Evolutionary conservation across 2,113 vertebrate genomes (phyloP), one percentile per base, ranked within the genome.

Genomic region (Gallinago paraguaiae): DNA sequence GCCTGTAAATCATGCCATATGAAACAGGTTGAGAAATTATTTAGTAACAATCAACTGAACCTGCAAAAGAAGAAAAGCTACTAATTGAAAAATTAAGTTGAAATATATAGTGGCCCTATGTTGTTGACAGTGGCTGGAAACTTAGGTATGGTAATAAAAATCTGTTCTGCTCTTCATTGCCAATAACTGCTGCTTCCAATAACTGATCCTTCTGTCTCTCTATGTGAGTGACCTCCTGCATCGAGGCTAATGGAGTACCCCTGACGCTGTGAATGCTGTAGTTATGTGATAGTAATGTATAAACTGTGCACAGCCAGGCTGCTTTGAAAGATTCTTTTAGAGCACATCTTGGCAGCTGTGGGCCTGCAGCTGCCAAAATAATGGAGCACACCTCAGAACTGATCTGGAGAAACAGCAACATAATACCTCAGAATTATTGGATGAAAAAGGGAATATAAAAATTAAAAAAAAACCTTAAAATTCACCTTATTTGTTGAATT

Each of bases 281-380:
- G 10, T 37, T 45, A 28, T 11, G 8, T 57, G 60, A 50, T 69
- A 71, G 45, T 8, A 19, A 9, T 17, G 4, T 31, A 56, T 19
- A 28, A 76, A 56, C 8, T 56, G 10, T 50, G 17, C 7, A 15
- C 0, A 0, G 9, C 6, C 23, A 33, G 6, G 7, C 7, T 61
- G 17, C 20, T 41, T 77, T 72, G 33, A 7, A 69, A 77, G 10
- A 56, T 53, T 64, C 5, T 71, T 46, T 39, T 37, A 79, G 6
- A 82, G 16, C 7, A 30, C 1, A 6, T 33, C 15, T 53, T 11
- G 39, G 45, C 18, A 75, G 18, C 25, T 48, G 35, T 80, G 31
- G n/a, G 13, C 16, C 14, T 71, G 16, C 0, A 3, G 22, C 18
- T 56, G 30, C 25, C 82, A 80, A 88, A 91, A 56, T n/a, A 46